These are phyloP conservation scores for Embidobia sp. DNA, from an alignment of 2,888 invertebrate species.

Conservation along the genomic window DNA sequence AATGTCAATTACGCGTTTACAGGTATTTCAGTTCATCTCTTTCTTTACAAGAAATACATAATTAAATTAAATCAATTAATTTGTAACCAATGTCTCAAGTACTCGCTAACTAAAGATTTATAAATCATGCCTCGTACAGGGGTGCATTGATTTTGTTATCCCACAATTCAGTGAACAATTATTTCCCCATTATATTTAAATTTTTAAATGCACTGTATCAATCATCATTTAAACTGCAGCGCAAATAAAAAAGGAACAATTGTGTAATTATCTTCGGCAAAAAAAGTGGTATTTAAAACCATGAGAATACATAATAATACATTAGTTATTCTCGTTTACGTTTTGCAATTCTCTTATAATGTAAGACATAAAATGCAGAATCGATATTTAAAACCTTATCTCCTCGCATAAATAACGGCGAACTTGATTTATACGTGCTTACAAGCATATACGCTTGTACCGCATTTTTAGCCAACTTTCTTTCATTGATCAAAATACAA, in stretches of 20 bases:
- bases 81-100: constrained; percentile 10
- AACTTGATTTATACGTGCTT: constrained; percentile 51
- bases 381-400: constrained; percentile 57
- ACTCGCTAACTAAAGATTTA: constrained; percentile 17
- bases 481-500: constrained; percentile 35
- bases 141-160: constrained; percentile 13
- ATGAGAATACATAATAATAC: constrained; percentile 9
- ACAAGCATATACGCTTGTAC: constrained; percentile 43
- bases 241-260: constrained; percentile 13
- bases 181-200: background rate
- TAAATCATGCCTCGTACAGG: constrained; percentile 1
- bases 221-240: constrained; percentile 22
- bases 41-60: constrained; percentile 24
- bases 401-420: constrained; percentile 46
- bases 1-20: background rate
- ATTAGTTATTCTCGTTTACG: constrained; percentile 2
- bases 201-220: constrained; percentile 17
- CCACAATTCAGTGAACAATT: background rate
- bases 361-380: constrained; percentile 41
- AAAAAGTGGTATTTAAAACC: constrained; percentile 20
- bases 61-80: constrained; percentile 31
- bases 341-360: constrained; percentile 51
- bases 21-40: background rate
- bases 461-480: constrained; percentile 27
- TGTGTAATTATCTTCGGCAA: constrained; percentile 10